Conservation (phyloP, 2,888 invertebrate genomes). For the Cephus pulcher region DNA sequence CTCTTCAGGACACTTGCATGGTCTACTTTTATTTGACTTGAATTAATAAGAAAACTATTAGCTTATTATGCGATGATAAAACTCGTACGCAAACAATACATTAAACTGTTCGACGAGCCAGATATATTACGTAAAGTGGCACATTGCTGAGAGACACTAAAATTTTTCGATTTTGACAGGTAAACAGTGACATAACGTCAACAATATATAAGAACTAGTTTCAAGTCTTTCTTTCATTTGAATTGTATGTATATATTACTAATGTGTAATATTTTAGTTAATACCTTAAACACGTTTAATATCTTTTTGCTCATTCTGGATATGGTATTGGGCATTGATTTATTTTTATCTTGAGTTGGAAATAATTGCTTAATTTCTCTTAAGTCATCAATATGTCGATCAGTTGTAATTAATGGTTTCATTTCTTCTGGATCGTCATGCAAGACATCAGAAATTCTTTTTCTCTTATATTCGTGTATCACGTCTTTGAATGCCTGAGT, state of each 20-base stretch:
- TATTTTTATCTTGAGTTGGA: slow-evolving; percentile 22
- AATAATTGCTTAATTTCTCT: slow-evolving; percentile 42
- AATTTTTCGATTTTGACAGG: slow-evolving; percentile 25
- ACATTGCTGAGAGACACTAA: slow-evolving; percentile 25
- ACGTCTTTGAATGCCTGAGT: slow-evolving; percentile 41
- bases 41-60: neutral
- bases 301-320: slow-evolving; percentile 28
- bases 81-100: neutral
- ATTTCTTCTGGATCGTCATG: slow-evolving; percentile 12
- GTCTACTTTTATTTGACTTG: neutral
- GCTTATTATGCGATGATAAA: neutral
- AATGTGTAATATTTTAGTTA: neutral
- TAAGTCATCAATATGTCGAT: slow-evolving; percentile 32
- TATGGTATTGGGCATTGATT: slow-evolving; percentile 14
- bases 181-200: slow-evolving; percentile 9
- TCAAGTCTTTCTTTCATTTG: neutral
- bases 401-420: slow-evolving; percentile 25
- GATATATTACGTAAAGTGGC: slow-evolving; percentile 18
- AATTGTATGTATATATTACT: neutral
- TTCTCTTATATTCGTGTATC: slow-evolving; percentile 36
- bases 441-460: slow-evolving; percentile 9
- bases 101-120: neutral
- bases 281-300: slow-evolving; percentile 36
- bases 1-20: neutral
- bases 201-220: neutral